Evolutionary conservation across 2,113 vertebrate genomes (phyloP).

Genomic region (Albula glossodonta): DNA sequence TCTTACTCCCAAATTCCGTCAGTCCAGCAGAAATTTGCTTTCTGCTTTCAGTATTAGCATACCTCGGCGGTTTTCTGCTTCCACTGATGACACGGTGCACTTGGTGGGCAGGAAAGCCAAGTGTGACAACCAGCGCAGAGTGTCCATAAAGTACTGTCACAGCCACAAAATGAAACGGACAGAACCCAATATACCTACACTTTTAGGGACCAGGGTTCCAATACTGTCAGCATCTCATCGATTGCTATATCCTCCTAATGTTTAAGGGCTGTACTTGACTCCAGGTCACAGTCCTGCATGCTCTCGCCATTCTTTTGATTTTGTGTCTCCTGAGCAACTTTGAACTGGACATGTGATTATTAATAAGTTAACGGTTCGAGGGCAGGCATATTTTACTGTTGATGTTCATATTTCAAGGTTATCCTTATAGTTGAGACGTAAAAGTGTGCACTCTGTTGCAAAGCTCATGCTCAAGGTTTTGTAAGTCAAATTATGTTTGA

Average conservation of each 20-base stretch:
- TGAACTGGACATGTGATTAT: no score
- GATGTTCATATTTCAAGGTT: neutral
- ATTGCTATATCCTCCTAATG: constrained; percentile 41
- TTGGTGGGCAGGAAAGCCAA: constrained; percentile 49
- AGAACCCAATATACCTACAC: constrained; percentile 51
- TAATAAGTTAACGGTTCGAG: no score
- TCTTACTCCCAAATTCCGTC: constrained; percentile 37
- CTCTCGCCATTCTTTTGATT: neutral
- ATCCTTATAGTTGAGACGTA: neutral
- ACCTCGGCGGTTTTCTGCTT: constrained; percentile 40
- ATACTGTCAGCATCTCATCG: constrained; percentile 55
- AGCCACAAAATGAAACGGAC: constrained; percentile 15
- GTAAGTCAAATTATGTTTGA: neutral
- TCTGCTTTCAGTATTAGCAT: constrained; percentile 37
- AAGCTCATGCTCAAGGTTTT: neutral
- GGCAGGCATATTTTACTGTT: no score
- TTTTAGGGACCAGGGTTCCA: constrained; percentile 57
- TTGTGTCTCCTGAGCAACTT: neutral
- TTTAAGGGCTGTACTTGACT: neutral
- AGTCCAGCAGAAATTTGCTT: constrained; percentile 42
- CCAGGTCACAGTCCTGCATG: neutral
- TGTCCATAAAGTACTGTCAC: constrained; percentile 15
- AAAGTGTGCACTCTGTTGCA: neutral
- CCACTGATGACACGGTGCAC: constrained; percentile 32
- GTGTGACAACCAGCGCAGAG: constrained; percentile 33